These are phyloP conservation scores for Lasioglossum pauxillum DNA, from an alignment of 2,888 invertebrate genomes.

Conservation along the genomic window DNA sequence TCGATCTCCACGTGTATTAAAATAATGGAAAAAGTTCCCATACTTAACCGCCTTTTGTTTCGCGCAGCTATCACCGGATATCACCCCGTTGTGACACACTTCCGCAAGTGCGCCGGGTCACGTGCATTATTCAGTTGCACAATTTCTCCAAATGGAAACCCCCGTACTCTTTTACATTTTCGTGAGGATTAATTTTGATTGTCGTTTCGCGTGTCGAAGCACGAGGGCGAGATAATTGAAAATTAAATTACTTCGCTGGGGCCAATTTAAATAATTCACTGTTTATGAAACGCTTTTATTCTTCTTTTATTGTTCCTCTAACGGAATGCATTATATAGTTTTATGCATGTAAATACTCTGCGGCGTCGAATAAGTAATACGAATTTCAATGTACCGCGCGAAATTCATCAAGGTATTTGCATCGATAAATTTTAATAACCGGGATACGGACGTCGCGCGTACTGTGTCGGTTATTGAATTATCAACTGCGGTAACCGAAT, in stretches of 20 bases:
- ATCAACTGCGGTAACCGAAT: not conserved
- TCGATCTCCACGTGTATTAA: not conserved
- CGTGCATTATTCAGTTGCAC: conserved; percentile 6
- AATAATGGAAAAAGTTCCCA: not conserved
- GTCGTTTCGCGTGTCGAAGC: not conserved
- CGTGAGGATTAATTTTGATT: not conserved
- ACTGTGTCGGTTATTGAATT: not conserved
- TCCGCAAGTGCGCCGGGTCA: not conserved
- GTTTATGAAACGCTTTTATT: not conserved
- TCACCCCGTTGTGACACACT: not conserved
- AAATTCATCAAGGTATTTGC: not conserved
- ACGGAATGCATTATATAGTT: not conserved
- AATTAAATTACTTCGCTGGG: not conserved
- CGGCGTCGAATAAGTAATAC: not conserved
- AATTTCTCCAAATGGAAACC: not conserved
- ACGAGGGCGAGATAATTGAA: not conserved
- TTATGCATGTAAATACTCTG: not conserved
- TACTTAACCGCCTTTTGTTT: not conserved
- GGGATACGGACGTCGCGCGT: not conserved
- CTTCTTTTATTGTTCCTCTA: not conserved
- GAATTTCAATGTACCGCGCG: not conserved
- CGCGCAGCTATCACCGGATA: not conserved
- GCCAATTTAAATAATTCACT: not conserved
- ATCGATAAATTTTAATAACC: not conserved
- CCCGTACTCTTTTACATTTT: not conserved